phyloP scores from a whole-genome alignment of 2,888 invertebrate genomes.

The Caenorhabditis zanzibari region DNA sequence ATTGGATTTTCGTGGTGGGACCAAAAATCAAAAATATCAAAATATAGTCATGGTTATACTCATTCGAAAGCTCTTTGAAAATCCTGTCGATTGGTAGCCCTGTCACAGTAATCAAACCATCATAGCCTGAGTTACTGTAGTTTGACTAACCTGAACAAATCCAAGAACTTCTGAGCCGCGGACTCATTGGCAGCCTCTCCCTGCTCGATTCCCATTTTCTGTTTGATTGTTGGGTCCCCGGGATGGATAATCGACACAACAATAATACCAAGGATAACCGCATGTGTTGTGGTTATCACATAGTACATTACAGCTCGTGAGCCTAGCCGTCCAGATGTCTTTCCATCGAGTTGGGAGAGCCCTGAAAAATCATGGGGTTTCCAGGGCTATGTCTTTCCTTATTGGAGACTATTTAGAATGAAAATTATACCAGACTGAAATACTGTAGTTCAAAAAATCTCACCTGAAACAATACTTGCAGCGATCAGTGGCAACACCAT shows the following conservation, averaged over 20 bases:
- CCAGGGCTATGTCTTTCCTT: too few species aligned
- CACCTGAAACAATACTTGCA: constrained; percentile 87
- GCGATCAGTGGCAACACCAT: constrained; percentile 88
- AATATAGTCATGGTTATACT: too few species aligned
- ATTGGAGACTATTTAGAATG: too few species aligned
- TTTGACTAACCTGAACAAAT: constrained; percentile 89
- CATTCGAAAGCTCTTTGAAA: too few species aligned
- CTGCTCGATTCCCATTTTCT: constrained; percentile 43
- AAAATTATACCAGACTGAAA: too few species aligned
- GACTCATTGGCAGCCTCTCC: constrained; percentile 62
- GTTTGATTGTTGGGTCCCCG: constrained; percentile 85
- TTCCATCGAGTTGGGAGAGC: constrained; percentile 87
- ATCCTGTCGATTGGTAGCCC: too few species aligned
- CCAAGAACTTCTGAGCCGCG: constrained; percentile 90
- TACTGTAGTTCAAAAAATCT: too few species aligned
- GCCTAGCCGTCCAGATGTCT: constrained; percentile 87
- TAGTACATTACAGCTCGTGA: constrained; percentile 87
- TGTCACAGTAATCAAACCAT: too few species aligned
- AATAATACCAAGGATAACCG: constrained; percentile 87
- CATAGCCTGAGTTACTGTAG: neutral
- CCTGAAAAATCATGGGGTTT: constrained; percentile 85
- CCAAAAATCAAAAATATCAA: neutral
- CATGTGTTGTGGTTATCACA: constrained; percentile 87
- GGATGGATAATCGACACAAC: constrained; percentile 87
- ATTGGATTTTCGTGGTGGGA: too few species aligned